Evolutionary conservation across 37 sponge, comb jelly and placozoan genomes (phyloP).

Genomic region (Ephydatia muelleri): DNA sequence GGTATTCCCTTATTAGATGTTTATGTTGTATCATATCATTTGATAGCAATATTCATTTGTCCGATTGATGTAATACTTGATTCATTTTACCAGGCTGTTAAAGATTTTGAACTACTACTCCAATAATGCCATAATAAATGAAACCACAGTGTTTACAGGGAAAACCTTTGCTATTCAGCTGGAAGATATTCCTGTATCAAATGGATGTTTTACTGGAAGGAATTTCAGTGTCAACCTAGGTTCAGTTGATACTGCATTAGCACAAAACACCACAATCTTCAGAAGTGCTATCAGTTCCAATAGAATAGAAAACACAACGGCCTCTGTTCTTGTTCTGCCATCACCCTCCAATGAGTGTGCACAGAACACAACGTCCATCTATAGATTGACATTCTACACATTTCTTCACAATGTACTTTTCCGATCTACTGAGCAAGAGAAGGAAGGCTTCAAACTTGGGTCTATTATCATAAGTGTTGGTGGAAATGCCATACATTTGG

Average conservation of each 20-base stretch:
- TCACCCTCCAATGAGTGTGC: background rate
- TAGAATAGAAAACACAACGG: background rate
- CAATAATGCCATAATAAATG: background rate
- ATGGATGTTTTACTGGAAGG: constrained; percentile 5
- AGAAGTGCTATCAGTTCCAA: background rate
- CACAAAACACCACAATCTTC: background rate
- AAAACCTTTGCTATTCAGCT: constrained; percentile 44
- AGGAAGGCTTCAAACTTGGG: background rate
- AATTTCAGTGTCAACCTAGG: constrained; percentile 40
- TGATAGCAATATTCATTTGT: too few species aligned
- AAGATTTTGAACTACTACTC: background rate
- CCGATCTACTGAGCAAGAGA: background rate
- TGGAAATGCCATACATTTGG: background rate
- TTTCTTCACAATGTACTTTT: background rate
- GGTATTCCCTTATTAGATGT: too few species aligned
- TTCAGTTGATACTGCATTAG: constrained; percentile 10
- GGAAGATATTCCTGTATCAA: constrained; percentile 12
- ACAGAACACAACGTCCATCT: background rate
- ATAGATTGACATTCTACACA: background rate
- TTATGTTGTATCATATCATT: too few species aligned
- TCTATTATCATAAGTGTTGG: background rate
- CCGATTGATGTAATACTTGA: too few species aligned
- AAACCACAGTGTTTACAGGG: background rate
- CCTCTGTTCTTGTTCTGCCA: background rate
- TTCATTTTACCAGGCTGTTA: background rate